Evolutionary conservation across 37 sponge, comb jelly and placozoan species (phyloP), one percentile per base, ranked within the genome.

Genomic region (Aplysina aerophoba): DNA sequence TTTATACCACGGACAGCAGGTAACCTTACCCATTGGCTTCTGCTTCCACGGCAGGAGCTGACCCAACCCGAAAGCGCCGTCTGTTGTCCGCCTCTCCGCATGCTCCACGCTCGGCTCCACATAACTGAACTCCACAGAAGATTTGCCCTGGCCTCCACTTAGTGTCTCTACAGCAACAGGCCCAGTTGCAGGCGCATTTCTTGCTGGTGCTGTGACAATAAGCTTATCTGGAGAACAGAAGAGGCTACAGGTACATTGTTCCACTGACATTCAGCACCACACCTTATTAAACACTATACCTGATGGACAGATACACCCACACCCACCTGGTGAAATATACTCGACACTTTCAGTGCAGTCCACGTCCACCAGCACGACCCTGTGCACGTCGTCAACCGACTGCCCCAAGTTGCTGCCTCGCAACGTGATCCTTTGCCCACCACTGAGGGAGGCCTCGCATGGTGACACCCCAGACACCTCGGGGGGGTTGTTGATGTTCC

Each of bases 381-480:
- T 55, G 58, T 85, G 54, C 25, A 96, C 75, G 53, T 93, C 94
- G 19, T 80, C 85, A 59, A 35, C 39, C 17, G 59, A 79, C 41
- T 62, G 71, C 15, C 97, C 97, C 57, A 96, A 73, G 72, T 90
- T 87, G 55, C 80, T 83, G 31, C 97, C 97, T 24, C 97, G 69
- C 65, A 96, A 79, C 0, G 88, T 85, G 34, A 96, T 84, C 13
- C 86, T 80, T 35, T 87, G 73, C 19, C 83, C 86, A 0, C 95
- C 95, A 17, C 80, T 68, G 20, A 89, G 35, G 0, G 90, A 73
- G 2, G 92, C 90, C 33, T 89, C 87, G 17, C 65, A 81, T 19
- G 95, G 95, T 59, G 88, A 87, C 0, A 95, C 72, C n/a, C 95
- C 95, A 11, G 90, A 85, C 8, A 95, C 93, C 31, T 92, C 88